Conservation (phyloP, 2,113 vertebrate species). For the Herpetotheres cachinnans region DNA sequence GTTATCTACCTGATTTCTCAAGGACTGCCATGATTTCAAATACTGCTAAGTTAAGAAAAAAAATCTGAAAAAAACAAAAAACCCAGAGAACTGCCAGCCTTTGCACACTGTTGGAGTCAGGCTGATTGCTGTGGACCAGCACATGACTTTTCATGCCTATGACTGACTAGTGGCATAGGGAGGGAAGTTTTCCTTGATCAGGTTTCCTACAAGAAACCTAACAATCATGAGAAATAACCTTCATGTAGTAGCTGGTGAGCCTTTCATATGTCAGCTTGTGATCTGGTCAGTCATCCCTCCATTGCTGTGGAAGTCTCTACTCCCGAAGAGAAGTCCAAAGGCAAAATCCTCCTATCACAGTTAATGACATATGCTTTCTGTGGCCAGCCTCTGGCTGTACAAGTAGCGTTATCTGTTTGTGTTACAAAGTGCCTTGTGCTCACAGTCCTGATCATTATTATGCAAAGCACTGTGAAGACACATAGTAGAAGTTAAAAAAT, state of each 20-base stretch:
- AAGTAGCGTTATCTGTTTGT: not conserved
- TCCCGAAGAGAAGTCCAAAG: not conserved
- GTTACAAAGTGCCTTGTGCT: not conserved
- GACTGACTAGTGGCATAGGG: not conserved
- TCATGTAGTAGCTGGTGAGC: not conserved
- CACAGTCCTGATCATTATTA: not conserved
- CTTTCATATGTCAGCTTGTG: not conserved
- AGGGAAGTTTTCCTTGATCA: not conserved
- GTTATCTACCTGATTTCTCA: conserved; percentile 31
- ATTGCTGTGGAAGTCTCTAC: not conserved
- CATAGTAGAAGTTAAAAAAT: not conserved
- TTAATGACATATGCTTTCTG: not conserved
- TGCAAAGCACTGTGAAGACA: not conserved
- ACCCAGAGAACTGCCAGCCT: not conserved
- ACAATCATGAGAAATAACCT: not conserved
- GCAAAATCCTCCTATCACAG: not conserved
- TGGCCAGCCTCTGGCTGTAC: not conserved
- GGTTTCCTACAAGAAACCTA: not conserved
- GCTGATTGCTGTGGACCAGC: not conserved
- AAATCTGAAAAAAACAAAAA: not conserved
- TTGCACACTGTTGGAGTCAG: not conserved
- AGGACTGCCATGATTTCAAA: not conserved
- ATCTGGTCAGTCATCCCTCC: not conserved
- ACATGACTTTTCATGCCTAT: not conserved
- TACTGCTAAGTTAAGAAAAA: not conserved